Evolutionary conservation across 2,113 vertebrate species (phyloP), one percentile per base, ranked within the genome.

Genomic region (Gymnocephalus cernua): DNA sequence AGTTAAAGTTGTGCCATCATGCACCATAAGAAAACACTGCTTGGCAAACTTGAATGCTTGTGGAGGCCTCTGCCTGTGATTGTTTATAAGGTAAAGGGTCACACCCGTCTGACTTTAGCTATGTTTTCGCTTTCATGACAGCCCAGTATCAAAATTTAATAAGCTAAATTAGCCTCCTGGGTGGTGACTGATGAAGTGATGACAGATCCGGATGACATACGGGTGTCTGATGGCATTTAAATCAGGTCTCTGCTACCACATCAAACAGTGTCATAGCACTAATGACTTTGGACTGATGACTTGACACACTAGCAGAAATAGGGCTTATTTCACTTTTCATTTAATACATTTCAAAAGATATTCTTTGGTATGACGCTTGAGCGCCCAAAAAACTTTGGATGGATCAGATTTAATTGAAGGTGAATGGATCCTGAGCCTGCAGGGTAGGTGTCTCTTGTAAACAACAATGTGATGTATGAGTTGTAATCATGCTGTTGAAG

Each of bases 361-460:
- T 51, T 48, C 18, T 47, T 65, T 64, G 29, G n/a, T 38, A 27
- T 70, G 29, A 71, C 56, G 35, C 47, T 54, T 59, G n/a, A 69
- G 27, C 16, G 25, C 41, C 16, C 8, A 3, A 2, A 32, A 32
- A 59, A 47, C 44, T 32, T 13, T 48, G 21, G 63, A 57, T 41
- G 54, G 54, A 29, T 61, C 64, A 38, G 38, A 65, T 80, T 65
- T 58, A 66, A 56, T 57, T 72, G 69, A 62, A 73, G 61, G 69
- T 74, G 61, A 80, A 38, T 8, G 6, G 11, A 3, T 53, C 29
- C 11, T 4, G 12, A 41, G 68, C 77, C 74, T 59, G 64, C 25
- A 15, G 77, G 59, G 35, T 65, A 58, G 72, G 59, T 45, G 79
- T 59, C 68, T 25, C 74, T 78, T 70, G 69, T 80, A 85, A 89